Percentiles rank a stretch among this genome's conserved stretches.
Evolutionary conservation across 37 sponge, comb jelly and placozoan genomes (phyloP).

Genomic region (Mnemiopsis leidyi): DNA sequence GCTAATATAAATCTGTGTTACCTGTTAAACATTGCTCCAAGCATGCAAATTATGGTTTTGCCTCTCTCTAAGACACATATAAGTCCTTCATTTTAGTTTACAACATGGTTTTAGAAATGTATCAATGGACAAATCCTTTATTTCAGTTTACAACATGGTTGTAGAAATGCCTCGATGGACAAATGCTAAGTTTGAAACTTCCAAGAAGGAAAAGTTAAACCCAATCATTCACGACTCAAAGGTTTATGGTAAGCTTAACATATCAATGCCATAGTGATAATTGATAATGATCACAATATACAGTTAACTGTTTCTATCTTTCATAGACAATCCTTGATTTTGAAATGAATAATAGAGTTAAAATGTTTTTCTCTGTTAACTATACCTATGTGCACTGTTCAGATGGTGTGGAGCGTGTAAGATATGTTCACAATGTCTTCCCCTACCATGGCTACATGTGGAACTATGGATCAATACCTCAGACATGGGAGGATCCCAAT

Average conservation of each 20-base stretch:
- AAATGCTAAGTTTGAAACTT: slow-evolving; percentile 8
- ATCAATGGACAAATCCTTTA: too few species aligned
- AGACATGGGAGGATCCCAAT: slow-evolving; percentile 95
- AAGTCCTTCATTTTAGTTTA: neutral
- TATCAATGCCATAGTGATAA: too few species aligned
- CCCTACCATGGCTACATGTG: slow-evolving; percentile 96
- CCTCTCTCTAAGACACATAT: too few species aligned
- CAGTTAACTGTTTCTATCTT: too few species aligned
- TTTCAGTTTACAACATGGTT: slow-evolving; percentile 11
- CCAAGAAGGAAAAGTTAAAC: neutral
- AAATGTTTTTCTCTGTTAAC: too few species aligned
- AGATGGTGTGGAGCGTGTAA: neutral
- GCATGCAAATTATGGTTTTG: too few species aligned
- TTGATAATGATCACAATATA: too few species aligned
- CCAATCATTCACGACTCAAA: neutral
- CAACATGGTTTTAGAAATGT: slow-evolving; percentile 7
- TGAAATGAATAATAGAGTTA: too few species aligned
- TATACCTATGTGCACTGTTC: neutral
- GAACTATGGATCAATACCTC: slow-evolving; percentile 97
- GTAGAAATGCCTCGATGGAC: slow-evolving; percentile 34
- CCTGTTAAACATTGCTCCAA: too few species aligned
- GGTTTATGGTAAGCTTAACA: neutral
- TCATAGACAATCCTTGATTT: too few species aligned
- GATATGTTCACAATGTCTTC: slow-evolving; percentile 91
- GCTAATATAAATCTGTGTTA: too few species aligned